A percentile compares a stretch with the other conserved stretches of the same genome.
Conservation (phyloP, 2,888 invertebrate species). For the Galerucella calmariensis region DNA sequence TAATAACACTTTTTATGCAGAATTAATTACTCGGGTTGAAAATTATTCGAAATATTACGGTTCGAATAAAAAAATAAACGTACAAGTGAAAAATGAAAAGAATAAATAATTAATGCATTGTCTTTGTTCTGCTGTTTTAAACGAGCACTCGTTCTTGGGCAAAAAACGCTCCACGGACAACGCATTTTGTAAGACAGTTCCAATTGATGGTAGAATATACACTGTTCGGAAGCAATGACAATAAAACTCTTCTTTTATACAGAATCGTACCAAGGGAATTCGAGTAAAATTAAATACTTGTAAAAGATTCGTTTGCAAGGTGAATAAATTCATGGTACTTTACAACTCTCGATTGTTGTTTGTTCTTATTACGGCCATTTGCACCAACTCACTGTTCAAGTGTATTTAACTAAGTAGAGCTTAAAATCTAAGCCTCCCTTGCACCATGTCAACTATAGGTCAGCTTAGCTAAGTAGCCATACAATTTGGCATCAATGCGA, state of each 20-base stretch:
- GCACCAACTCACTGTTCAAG: no score
- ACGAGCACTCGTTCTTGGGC: neutral
- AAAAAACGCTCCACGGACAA: neutral
- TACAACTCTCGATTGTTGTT: no score
- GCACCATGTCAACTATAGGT: no score
- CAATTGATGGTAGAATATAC: neutral
- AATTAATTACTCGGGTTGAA: neutral
- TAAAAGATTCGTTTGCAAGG: no score
- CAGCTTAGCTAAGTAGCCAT: no score
- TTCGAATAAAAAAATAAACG: neutral
- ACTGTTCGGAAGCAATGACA: constrained; percentile 3
- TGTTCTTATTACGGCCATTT: no score
- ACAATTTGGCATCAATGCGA: no score
- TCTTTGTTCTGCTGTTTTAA: neutral
- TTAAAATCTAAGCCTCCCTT: no score
- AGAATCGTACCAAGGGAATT: neutral
- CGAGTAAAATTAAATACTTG: neutral
- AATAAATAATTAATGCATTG: constrained; percentile 4
- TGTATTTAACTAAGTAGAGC: no score
- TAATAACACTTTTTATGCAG: no score
- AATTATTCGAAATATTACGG: neutral
- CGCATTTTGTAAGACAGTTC: neutral
- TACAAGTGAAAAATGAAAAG: neutral
- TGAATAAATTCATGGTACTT: neutral
- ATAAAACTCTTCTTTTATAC: constrained; percentile 2